A percentile compares a stretch with the other conserved stretches of the same genome.
Conservation (phyloP, 2,888 invertebrate species). For the Ceratothoa steindachneri region DNA sequence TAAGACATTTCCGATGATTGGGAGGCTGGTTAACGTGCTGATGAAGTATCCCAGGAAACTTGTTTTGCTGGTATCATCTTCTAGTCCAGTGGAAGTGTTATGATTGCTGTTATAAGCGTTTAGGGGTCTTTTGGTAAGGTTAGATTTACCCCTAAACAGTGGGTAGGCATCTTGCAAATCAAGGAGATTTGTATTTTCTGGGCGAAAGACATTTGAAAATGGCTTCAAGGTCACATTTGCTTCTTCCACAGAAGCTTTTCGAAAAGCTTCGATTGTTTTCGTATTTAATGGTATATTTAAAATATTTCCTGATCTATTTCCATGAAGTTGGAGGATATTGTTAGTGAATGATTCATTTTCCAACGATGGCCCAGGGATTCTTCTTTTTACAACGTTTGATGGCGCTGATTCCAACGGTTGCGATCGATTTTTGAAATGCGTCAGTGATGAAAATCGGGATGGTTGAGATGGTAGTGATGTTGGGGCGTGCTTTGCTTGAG, state of each 20-base stretch:
- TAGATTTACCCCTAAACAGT: too few relatives aligned
- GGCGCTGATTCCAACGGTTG: background rate
- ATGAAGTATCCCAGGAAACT: conserved; percentile 16
- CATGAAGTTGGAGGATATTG: background rate
- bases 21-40: conserved; percentile 20
- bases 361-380: background rate
- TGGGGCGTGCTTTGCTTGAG: too few relatives aligned
- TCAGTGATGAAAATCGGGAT: background rate
- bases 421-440: background rate
- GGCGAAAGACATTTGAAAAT: background rate
- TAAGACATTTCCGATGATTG: conserved; percentile 41
- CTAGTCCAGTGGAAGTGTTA: background rate
- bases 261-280: background rate
- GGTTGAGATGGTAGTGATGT: background rate
- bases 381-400: background rate
- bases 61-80: background rate
- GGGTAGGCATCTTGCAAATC: background rate
- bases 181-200: background rate
- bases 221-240: background rate
- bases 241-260: background rate
- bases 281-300: background rate
- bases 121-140: background rate
- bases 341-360: background rate
- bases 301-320: background rate
- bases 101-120: background rate